phyloP scores from a whole-genome alignment of 1,140 invertebrate species.

The Formica exsecta region DNA sequence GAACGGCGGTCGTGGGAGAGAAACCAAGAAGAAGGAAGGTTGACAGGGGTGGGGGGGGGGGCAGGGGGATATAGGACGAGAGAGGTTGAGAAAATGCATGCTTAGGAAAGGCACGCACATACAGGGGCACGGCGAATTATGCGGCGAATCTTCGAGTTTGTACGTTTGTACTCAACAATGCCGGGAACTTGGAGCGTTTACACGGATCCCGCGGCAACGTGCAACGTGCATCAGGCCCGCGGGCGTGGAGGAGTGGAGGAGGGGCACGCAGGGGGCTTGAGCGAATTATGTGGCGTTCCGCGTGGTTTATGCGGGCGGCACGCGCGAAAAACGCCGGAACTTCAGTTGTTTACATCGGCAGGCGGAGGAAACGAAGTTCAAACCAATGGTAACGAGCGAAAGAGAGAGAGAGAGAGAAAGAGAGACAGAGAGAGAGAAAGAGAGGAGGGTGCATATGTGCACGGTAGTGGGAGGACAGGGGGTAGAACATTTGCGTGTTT shows the following conservation, averaged over 20 bases:
- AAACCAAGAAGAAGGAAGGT: neutral
- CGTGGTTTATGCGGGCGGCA: slow-evolving; percentile 57
- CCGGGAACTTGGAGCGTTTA: slow-evolving; percentile 61
- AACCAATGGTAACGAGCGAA: slow-evolving; percentile 45
- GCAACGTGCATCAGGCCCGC: slow-evolving; percentile 45
- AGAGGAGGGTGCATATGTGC: slow-evolving; percentile 43
- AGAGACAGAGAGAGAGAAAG: slow-evolving; percentile 39
- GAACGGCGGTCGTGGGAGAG: neutral
- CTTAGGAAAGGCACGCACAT: slow-evolving; percentile 55
- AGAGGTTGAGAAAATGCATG: slow-evolving; percentile 52
- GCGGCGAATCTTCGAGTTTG: slow-evolving; percentile 62
- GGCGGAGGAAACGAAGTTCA: slow-evolving; percentile 2
- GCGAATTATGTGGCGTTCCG: slow-evolving; percentile 61
- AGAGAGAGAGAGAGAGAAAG: slow-evolving; percentile 52
- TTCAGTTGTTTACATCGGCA: slow-evolving; percentile 59
- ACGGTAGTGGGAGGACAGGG: neutral
- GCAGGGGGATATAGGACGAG: neutral
- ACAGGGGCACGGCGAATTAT: slow-evolving; percentile 45
- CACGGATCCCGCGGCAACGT: slow-evolving; percentile 55
- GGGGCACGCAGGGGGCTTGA: neutral
- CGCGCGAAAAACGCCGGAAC: slow-evolving; percentile 58
- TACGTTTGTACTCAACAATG: slow-evolving; percentile 60
- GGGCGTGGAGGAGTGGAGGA: slow-evolving; percentile 33
- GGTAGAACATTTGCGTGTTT: slow-evolving; percentile 59
- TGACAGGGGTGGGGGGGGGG: neutral